Evolutionary conservation across 1,140 invertebrate species (phyloP), one percentile per base, ranked within the genome.

Genomic region (Palaemon carinicauda): DNA sequence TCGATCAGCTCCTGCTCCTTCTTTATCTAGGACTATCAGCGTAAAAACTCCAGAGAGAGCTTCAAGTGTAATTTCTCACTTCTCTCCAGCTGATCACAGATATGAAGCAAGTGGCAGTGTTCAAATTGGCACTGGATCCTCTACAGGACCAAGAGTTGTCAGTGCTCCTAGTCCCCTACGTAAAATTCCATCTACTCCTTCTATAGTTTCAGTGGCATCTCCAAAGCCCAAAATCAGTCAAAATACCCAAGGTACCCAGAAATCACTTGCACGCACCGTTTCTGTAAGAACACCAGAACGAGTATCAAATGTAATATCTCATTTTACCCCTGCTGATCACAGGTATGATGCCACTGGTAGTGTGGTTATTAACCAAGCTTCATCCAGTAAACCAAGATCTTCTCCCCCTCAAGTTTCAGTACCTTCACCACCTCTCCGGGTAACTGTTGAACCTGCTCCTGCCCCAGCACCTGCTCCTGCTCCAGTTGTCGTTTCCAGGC

Each of bases 311-410:
- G 88, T 88, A 9, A 88, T 88, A n/a, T 69, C 69, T 27, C 84
- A 86, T 83, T 88, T 88, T 29, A 78, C 79, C 14, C 88, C 88
- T 1, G 88, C 88, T 19, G 88, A 88, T 19, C 88, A 88, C 79
- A 65, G 21, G 53, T 88, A 88, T 60, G 88, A 88, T 4, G 88
- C 88, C 10, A 82, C 80, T 17, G 88, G 88, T 19, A 78, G 78
- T n/a, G 88, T 88, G 17, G 80, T 80, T 33, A 88, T 88, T 56
- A 29, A 41, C 33, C 75, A 65, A 54, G 52, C 52, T 21, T 77
- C 51, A 10, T 33, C 41, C 17, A 52, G 56, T 15, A 51, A 27
- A 12, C 60, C 82, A n/a, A 52, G 31, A n/a, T 31, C 60, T 2
- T 41, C 60, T 7, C 29, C 65, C 3, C 50, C 10, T 24, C 51